phyloP scores from a whole-genome alignment of 1,140 invertebrate species.

The Drosophila leontia region DNA sequence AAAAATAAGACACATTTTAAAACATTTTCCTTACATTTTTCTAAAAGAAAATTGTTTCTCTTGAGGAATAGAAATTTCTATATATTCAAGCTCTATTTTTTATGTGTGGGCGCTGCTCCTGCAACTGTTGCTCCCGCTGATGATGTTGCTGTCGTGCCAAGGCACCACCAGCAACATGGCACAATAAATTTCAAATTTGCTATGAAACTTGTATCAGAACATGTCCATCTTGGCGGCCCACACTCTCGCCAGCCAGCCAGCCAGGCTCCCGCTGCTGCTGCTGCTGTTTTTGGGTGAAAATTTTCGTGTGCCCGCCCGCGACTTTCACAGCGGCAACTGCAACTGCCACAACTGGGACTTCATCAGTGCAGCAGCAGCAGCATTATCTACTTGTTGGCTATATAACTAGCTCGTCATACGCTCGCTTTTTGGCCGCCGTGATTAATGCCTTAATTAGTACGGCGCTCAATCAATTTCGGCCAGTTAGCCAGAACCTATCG shows the following conservation, averaged over 20 bases:
- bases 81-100: not conserved
- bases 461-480: slow-evolving; percentile 48
- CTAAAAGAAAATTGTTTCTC: too few relatives aligned
- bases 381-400: slow-evolving; percentile 2
- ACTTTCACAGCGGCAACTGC: slow-evolving; percentile 57
- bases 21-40: not conserved
- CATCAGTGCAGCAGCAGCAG: slow-evolving; percentile 8
- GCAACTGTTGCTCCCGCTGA: slow-evolving; percentile 28
- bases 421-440: slow-evolving; percentile 37
- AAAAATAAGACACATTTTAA: not conserved
- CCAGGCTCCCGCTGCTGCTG: slow-evolving; percentile 9
- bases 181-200: slow-evolving; percentile 83
- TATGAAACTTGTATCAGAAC: slow-evolving; percentile 82
- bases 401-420: slow-evolving; percentile 19
- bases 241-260: slow-evolving; percentile 28
- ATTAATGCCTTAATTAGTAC: slow-evolving; percentile 81
- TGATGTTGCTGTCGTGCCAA: slow-evolving; percentile 60
- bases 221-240: slow-evolving; percentile 77
- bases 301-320: slow-evolving; percentile 43
- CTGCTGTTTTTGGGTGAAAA: slow-evolving; percentile 62
- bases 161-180: slow-evolving; percentile 44
- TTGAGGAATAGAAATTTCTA: not conserved
- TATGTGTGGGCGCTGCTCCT: slow-evolving; percentile 58
- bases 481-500: slow-evolving; percentile 50
- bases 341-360: slow-evolving; percentile 20